Base-by-base conservation (phyloP, 1,140 invertebrate species). In the Eupristina koningsbergeri region DNA sequence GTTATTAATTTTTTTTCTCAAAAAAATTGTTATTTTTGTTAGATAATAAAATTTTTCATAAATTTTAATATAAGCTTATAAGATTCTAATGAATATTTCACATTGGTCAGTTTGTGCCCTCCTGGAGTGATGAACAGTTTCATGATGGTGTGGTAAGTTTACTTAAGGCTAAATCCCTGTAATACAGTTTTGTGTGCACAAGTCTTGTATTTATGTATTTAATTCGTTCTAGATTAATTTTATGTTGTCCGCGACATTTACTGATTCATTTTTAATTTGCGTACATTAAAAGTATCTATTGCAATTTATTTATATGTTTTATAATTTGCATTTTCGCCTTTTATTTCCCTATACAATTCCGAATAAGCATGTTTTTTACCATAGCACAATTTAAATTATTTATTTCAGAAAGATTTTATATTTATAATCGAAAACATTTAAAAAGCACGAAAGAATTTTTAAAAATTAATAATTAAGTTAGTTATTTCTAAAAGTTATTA, bases 41-140 rank as follows among this genome's bases (percentile, higher is more conserved):
- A 79, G 47, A 76, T n/a, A 75, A 53, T 78, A 67, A 80, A 76
- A 63, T 22, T 79, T 17, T 76, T 79, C 22, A 31, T 80, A 81
- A 83, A 61, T 58, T 61, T 34, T 80, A 80, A 82, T 8, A 53
- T 75, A 85, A 83, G 17, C 1, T 86, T 64, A 85, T 85, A 19
- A 85, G 88, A 89, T 89, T 89, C 89, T 92, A 92, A 92, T 91
- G 81, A 86, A 91, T 86, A 88, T 91, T 92, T 92, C 89, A 91
- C 90, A 90, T 93, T 92, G 90, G 90, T 93, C 94, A 96, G 95
- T 95, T 95, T 95, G 93, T 96, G 95, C 95, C 94, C 95, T 92
- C 96, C 96, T 94, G 95, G 95, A 96, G 94, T 96, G 93, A 95
- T 96, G 94, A 96, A 96, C 95, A 96, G 95, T 94, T 96, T 96